Base-by-base conservation (phyloP, 1,140 invertebrate genomes). In the Calephelis virginiensis region DNA sequence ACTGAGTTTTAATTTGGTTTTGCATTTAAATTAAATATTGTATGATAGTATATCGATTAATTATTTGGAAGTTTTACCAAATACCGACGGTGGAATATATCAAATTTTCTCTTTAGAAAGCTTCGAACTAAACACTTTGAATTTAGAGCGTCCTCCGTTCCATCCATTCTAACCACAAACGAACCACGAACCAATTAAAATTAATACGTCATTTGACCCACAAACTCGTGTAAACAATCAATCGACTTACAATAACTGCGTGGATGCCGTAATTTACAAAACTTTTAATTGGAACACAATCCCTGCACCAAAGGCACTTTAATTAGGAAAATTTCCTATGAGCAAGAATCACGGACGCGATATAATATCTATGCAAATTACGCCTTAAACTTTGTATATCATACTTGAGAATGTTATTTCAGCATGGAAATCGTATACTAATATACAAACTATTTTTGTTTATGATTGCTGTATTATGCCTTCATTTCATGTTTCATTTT, bases 291-390 rank as follows among this genome's bases (percentile, higher is more conserved):
- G 86, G 82, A 83, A 87, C 83, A 76, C 81, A 90, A 90, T 87
- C 85, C 80, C 74, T 69, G 78, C 81, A 77, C 69, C 78, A 78
- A 87, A 90, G 87, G 82, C 85, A 85, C 86, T 89, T 90, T 90
- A 90, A 90, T 90, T 90, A 89, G 85, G 81, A 86, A 86, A 90
- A 86, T 87, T 90, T 86, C 82, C 83, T 78, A 86, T 86, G 86
- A 86, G 85, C 85, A 85, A 86, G 80, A 79, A 71, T 64, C 50
- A 67, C 68, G 82, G 78, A 82, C 83, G 80, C 82, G 78, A 82
- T 83, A 90, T 90, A 87, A 90, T 89, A 87, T 90, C 86, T 83
- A 90, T 90, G 87, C 86, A 88, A 90, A 90, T 90, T 83, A 75
- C 76, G 79, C 81, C 77, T 87, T 87, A 87, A 88, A 90, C 82